These are phyloP conservation scores for Yponomeuta malinellus DNA, from an alignment of 2,888 invertebrate species.

Conservation along the genomic window DNA sequence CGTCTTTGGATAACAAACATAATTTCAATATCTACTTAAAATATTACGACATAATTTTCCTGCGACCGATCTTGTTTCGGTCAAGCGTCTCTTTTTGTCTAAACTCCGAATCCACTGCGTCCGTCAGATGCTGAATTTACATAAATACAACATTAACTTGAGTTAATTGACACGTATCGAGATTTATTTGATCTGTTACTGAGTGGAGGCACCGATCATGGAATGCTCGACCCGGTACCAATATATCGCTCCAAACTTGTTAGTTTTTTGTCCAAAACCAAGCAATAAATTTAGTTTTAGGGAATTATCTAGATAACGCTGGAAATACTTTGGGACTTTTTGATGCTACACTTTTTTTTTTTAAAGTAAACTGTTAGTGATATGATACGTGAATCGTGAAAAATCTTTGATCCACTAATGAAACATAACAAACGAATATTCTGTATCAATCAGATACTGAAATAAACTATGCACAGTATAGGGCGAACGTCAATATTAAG, in stretches of 20 bases:
- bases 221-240: conserved; percentile 39
- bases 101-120: conserved; percentile 46
- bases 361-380: neutral
- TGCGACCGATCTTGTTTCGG: conserved; percentile 19
- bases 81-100: conserved; percentile 51
- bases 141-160: conserved; percentile 70
- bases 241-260: conserved; percentile 37
- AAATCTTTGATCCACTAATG: conserved; percentile 9
- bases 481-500: conserved; percentile 37
- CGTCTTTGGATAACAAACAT: neutral
- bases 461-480: conserved; percentile 12
- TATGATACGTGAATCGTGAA: neutral
- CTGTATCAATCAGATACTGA: conserved; percentile 11
- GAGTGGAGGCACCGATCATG: conserved; percentile 41
- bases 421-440: conserved; percentile 7
- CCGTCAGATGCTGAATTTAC: conserved; percentile 57
- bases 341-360: neutral
- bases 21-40: neutral
- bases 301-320: neutral
- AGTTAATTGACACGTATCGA: conserved; percentile 73
- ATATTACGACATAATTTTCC: neutral
- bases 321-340: neutral
- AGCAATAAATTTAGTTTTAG: neutral
- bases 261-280: conserved; percentile 27
- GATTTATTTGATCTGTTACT: conserved; percentile 62